Evolutionary conservation across 2,797 vertebrate species (phyloP), one percentile per base, ranked within the genome.

Genomic region (Neosalanx taihuensis): DNA sequence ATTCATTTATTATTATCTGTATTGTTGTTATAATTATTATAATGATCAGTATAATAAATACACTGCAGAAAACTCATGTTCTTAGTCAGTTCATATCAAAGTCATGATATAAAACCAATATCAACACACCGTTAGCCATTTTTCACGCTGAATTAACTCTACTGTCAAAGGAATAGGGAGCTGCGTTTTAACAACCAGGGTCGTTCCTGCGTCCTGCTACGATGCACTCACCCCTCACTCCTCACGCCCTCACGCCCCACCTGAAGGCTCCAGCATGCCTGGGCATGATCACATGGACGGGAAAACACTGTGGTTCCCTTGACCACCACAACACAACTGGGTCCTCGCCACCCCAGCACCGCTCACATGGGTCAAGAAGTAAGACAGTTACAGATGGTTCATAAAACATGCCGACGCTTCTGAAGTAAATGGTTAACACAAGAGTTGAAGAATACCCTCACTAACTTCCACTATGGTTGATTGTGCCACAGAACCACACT

Each of bases 281-380:
- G 6, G 63, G 41, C 67, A 74, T 57, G 64, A 64, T 33, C 37
- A 58, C 26, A 37, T 66, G 23, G 64, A 29, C n/a, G 15, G 46
- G 60, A 20, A 74, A 56, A 73, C 41, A 9, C 23, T 49, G 30
- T 9, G 2, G 77, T 75, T 71, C 64, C 69, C 71, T 29, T 72
- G 72, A 76, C 73, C 7, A 78, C 74, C 66, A 71, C 60, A 71
- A 68, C 68, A 41, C 23, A 37, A 59, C 26, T 26, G 67, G 31
- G 15, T 30, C 20, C 64, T 26, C 12, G 7, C n/a, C 64, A 6
- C 1, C 30, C 13, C 20, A 67, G 10, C 2, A 58, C 30, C 57
- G 59, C 1, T 61, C 6, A 29, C 15, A 17, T 6, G 51, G 0
- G 2, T 61, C 59, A 13, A 30, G 4, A 29, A 17, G 10, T 13